Conservation (phyloP, 2,113 vertebrate species). For the Herpetotheres cachinnans region DNA sequence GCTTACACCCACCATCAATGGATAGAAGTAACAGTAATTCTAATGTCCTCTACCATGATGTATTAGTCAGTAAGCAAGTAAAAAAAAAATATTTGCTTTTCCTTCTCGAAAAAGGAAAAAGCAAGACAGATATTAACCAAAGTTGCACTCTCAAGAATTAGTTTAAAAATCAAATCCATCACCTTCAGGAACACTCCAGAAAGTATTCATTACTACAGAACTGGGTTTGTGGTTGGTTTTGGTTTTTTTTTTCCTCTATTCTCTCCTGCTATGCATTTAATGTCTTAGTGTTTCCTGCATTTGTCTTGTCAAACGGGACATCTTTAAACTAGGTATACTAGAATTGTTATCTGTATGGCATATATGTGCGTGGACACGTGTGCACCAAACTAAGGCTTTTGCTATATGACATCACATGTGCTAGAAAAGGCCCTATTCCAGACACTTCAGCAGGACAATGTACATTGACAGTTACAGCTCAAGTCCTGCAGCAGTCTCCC, state of each 20-base stretch:
- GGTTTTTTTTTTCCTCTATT: neutral
- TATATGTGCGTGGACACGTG: fast-evolving
- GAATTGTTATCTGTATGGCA: neutral
- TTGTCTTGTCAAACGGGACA: neutral
- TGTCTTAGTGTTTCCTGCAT: neutral
- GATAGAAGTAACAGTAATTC: neutral
- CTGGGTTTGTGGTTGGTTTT: neutral
- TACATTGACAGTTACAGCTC: neutral
- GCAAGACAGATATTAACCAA: neutral
- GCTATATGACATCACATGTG: no score
- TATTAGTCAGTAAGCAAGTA: neutral
- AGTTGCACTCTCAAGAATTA: neutral
- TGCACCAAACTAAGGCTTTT: neutral
- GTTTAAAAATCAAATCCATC: neutral
- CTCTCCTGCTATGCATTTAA: neutral
- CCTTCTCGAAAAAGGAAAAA: neutral
- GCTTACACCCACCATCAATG: neutral
- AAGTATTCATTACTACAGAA: neutral
- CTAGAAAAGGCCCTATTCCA: neutral
- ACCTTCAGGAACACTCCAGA: neutral
- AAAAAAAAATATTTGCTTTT: neutral
- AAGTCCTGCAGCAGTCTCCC: neutral
- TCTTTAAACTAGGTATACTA: neutral
- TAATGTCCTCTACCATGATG: neutral
- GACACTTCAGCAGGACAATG: neutral